Percentiles rank a stretch among this genome's conserved stretches.
These are phyloP conservation scores for Ceyx margarethae DNA, from an alignment of 2,113 vertebrate species.

Conservation along the genomic window DNA sequence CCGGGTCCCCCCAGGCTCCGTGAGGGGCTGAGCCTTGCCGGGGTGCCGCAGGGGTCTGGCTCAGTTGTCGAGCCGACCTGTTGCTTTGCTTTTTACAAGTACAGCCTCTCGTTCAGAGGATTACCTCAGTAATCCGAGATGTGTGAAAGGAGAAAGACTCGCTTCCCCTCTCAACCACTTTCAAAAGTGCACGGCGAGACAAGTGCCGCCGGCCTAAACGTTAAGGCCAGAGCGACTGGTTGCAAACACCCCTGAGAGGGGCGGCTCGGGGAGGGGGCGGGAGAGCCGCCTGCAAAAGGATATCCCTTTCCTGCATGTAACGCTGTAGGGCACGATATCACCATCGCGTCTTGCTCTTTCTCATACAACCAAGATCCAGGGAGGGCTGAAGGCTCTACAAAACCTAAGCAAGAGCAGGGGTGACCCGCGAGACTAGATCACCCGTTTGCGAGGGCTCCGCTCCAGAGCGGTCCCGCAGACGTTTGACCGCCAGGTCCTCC, in stretches of 20 bases:
- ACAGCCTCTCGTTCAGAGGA: no score
- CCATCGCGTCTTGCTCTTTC: rapidly evolving
- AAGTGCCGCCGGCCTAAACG: rapidly evolving
- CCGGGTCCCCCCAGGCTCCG: no score
- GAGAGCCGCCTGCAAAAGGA: background rate
- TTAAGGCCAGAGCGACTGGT: background rate
- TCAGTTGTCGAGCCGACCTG: background rate
- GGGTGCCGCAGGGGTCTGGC: background rate
- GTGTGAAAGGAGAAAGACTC: background rate
- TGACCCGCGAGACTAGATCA: background rate
- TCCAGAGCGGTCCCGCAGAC: background rate
- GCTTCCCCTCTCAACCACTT: background rate
- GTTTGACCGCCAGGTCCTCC: no score
- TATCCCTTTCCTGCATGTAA: background rate
- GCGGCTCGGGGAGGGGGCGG: background rate
- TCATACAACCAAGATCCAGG: rapidly evolving
- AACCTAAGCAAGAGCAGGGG: background rate
- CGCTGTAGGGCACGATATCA: rapidly evolving
- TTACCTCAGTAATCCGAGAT: background rate
- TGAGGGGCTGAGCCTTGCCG: background rate
- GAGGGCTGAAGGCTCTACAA: background rate
- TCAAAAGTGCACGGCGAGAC: rapidly evolving
- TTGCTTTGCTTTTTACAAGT: background rate
- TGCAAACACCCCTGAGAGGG: background rate
- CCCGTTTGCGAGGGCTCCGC: no score